These are phyloP conservation scores for Xanthorhoe designata DNA, from an alignment of 2,888 invertebrate species.

Conservation along the genomic window DNA sequence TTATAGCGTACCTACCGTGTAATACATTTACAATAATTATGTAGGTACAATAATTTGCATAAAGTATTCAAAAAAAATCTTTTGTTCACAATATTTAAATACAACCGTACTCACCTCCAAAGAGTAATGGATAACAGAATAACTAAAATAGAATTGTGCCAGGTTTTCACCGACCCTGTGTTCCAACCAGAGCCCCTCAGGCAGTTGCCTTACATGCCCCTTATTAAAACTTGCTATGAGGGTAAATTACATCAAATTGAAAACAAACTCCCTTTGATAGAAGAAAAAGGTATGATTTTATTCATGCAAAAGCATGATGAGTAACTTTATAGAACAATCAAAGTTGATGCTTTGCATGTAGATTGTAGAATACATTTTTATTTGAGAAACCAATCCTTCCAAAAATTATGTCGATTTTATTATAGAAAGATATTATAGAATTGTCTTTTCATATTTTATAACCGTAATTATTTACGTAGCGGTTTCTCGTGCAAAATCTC, in stretches of 20 bases:
- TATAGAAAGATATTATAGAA: background rate
- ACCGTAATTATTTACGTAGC: background rate
- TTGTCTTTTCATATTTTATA: background rate
- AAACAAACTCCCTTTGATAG: conserved; percentile 6
- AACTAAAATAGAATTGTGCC: conserved; percentile 13
- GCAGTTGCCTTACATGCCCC: conserved; percentile 37
- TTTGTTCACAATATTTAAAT: background rate
- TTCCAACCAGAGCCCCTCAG: conserved; percentile 30
- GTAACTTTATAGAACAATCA: background rate
- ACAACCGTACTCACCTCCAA: background rate
- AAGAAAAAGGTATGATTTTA: background rate
- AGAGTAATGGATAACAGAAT: background rate
- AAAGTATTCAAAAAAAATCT: background rate
- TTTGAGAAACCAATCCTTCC: no score
- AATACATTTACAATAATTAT: no score
- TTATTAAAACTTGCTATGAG: conserved; percentile 42
- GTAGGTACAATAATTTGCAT: no score
- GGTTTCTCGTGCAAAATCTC: background rate
- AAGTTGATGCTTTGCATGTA: background rate
- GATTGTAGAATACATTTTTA: background rate
- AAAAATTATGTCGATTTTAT: background rate
- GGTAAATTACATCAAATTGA: conserved; percentile 23
- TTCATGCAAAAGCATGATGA: background rate
- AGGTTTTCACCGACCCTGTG: conserved; percentile 32
- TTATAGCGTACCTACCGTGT: no score